phyloP scores from a whole-genome alignment of 2,113 vertebrate genomes.

The Otocyon megalotis region DNA sequence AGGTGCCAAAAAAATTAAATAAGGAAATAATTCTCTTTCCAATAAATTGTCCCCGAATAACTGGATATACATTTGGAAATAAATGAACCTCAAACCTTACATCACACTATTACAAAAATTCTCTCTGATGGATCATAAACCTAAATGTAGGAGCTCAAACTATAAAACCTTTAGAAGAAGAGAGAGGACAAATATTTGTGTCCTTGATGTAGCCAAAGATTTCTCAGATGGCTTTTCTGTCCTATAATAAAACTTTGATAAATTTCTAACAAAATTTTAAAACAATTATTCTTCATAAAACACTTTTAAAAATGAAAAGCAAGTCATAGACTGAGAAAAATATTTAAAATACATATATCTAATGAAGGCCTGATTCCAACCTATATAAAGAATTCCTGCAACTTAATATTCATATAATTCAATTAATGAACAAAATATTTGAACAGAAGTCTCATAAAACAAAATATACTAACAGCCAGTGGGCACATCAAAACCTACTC shows the following conservation, averaged over 20 bases:
- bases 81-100: neutral
- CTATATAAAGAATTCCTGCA: constrained; percentile 16
- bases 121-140: neutral
- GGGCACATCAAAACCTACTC: neutral
- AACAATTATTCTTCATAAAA: constrained; percentile 30
- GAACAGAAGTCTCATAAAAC: neutral
- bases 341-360: neutral
- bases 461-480: neutral
- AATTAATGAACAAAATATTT: neutral
- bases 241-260: constrained; percentile 12
- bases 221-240: neutral
- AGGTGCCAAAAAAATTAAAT: neutral
- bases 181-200: constrained; percentile 6
- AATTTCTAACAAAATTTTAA: constrained; percentile 3
- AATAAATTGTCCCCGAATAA: constrained; percentile 20
- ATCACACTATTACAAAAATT: neutral
- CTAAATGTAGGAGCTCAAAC: neutral
- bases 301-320: constrained; percentile 9
- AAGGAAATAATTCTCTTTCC: constrained; percentile 13
- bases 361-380: neutral
- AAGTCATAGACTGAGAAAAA: neutral
- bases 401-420: neutral
- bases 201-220: neutral
- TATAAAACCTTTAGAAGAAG: constrained; percentile 23
- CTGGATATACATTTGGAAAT: neutral